Evolutionary conservation across 2,888 invertebrate genomes (phyloP), one percentile per base, ranked within the genome.

Genomic region (Drosophila sordidapex): DNA sequence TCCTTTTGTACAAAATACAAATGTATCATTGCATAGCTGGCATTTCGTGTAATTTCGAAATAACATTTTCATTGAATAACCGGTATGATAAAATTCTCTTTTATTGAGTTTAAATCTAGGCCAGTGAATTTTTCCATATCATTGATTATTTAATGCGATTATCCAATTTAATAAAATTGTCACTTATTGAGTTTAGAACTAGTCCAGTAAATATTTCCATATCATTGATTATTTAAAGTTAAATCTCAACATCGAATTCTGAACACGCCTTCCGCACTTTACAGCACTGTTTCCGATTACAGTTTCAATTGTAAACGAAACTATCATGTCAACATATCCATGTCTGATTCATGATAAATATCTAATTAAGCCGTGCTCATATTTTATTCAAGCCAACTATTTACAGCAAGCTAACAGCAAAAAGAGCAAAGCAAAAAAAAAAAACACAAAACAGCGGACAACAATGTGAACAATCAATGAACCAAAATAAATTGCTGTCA

Each of bases 401-500:
- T 76, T 57, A 58, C 63, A 31, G n/a, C 78, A 78, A 74, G 66
- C 73, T 76, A 80, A 74, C 67, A 67, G 62, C 62, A 51, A 65
- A 65, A 70, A 63, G 61, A 54, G 68, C 8, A 25, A 46, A 46
- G 15, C 21, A 25, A 43, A 6, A 51, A 33, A 61, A 31, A 65
- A 65, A 36, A 36, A 43, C 49, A 59, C 11, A 59, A 54, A 40
- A 36, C n/a, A 8, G 8, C 10, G 40, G 52, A 57, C 49, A 61
- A 11, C 36, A 53, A 67, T 67, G 29, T 36, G 31, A 64, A 71
- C 76, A 87, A 85, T 85, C 84, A 89, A 85, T 82, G 64, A 60
- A 51, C 54, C 64, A 62, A 58, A 79, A 78, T 84, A 82, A 89
- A 87, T 85, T 56, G 54, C 69, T 65, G 80, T 66, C 87, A 74